Percentiles rank a stretch among this genome's conserved stretches.
phyloP scores from a whole-genome alignment of 2,113 vertebrate genomes.

The Alosa alosa region DNA sequence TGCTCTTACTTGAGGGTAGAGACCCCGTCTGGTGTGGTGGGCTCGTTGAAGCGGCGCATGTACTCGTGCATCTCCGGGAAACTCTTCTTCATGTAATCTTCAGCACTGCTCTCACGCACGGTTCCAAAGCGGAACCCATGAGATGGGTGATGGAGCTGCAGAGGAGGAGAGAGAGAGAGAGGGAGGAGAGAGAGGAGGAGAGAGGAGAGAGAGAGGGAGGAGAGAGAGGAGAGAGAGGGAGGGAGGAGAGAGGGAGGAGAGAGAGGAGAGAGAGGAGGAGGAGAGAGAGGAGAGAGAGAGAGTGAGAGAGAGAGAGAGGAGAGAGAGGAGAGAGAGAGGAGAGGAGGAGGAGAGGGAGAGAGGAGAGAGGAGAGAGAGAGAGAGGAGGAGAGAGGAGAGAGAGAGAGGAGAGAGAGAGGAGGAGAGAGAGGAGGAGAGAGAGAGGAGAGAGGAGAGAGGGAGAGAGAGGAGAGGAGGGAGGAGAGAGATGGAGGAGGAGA shows the following conservation, averaged over 20 bases:
- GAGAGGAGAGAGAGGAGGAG: not conserved
- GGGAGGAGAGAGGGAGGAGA: not conserved
- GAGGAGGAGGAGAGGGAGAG: not conserved
- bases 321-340: not conserved
- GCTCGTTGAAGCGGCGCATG: constrained; percentile 81
- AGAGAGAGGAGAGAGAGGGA: too few relatives aligned
- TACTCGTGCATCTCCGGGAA: constrained; percentile 88
- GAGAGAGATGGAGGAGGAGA: too few relatives aligned
- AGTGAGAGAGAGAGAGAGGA: not conserved
- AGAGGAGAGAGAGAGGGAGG: too few relatives aligned
- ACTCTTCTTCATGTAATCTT: constrained; percentile 91
- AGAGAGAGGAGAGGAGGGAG: not conserved
- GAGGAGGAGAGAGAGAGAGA: not conserved
- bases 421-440: not conserved
- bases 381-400: not conserved
- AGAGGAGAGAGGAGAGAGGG: not conserved
- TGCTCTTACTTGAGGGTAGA: constrained; percentile 85
- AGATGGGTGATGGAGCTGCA: constrained; percentile 86
- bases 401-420: too few relatives aligned
- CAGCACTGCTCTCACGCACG: constrained; percentile 88
- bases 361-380: not conserved
- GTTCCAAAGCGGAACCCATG: constrained; percentile 87
- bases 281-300: not conserved
- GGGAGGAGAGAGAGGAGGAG: not conserved
- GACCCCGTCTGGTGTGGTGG: constrained; percentile 83